phyloP scores from a whole-genome alignment of 2,797 vertebrate genomes.

The Meda fulgida region DNA sequence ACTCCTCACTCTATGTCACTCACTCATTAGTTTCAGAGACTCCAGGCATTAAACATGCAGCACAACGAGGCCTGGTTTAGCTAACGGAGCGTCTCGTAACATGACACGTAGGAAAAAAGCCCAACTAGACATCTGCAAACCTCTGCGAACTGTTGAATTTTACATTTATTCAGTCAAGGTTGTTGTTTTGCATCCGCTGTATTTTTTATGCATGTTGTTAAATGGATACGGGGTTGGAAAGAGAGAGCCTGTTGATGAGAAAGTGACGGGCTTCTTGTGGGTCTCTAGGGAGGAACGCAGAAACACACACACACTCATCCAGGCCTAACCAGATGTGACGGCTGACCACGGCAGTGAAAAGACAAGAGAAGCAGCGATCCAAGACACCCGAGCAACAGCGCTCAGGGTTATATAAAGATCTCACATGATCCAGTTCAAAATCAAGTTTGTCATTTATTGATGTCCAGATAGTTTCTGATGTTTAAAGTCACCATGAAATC shows the following conservation, averaged over 20 bases:
- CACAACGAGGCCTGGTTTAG: not conserved
- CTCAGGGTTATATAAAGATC: constrained; percentile 21
- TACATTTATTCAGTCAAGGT: not conserved
- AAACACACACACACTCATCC: not conserved
- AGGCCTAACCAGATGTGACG: constrained; percentile 26
- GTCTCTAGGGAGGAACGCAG: constrained; percentile 9
- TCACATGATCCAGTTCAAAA: not conserved
- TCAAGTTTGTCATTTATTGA: not conserved
- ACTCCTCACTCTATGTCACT: too few relatives aligned
- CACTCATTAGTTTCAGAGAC: not conserved
- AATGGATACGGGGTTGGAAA: not conserved
- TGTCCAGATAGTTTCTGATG: not conserved
- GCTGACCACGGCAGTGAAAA: constrained; percentile 2
- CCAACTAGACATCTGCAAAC: not conserved
- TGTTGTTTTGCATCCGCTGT: not conserved
- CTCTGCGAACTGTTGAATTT: not conserved
- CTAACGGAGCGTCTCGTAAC: not conserved
- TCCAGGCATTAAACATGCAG: not conserved
- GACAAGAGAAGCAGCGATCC: not conserved
- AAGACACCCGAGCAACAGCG: not conserved
- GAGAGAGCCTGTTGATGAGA: not conserved
- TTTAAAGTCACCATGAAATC: not conserved
- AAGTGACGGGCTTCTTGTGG: not conserved
- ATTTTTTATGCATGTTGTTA: not conserved
- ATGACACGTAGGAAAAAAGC: not conserved